These are phyloP conservation scores for Tubulanus polymorphus DNA, from an alignment of 2,888 invertebrate genomes.

Conservation along the genomic window DNA sequence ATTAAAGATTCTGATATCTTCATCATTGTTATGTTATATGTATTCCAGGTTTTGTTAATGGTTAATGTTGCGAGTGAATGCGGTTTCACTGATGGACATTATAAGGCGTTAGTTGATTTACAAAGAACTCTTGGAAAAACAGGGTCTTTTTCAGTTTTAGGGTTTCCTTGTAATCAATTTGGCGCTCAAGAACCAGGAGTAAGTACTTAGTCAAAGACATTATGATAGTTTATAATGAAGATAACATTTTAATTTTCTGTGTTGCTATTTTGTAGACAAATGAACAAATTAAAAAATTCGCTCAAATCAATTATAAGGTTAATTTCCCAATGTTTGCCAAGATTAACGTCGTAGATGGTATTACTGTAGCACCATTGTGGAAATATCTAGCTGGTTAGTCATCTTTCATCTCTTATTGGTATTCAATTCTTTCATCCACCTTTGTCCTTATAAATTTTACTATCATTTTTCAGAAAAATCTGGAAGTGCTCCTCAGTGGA, in stretches of 20 bases:
- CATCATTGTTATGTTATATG: no score
- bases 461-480: conserved; percentile 28
- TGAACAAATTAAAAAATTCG: conserved; percentile 50
- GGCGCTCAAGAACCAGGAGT: conserved; percentile 57
- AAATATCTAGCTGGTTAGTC: conserved; percentile 40
- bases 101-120: conserved; percentile 50
- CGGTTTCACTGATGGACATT: conserved; percentile 57
- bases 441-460: neutral
- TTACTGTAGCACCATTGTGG: conserved; percentile 50
- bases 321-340: conserved; percentile 57
- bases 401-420: conserved; percentile 1
- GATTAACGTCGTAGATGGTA: conserved; percentile 50
- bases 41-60: conserved; percentile 52
- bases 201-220: conserved; percentile 6
- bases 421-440: neutral
- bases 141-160: conserved; percentile 53
- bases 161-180: conserved; percentile 59
- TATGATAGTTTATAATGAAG: neutral
- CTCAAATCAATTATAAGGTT: conserved; percentile 43
- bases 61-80: conserved; percentile 59
- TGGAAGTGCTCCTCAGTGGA: conserved; percentile 55
- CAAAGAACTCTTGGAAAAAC: conserved; percentile 48
- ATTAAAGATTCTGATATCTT: neutral
- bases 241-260: no score
- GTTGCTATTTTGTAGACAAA: conserved; percentile 36